These are phyloP conservation scores for Sardina pilchardus DNA, from an alignment of 2,113 vertebrate species.

Conservation along the genomic window DNA sequence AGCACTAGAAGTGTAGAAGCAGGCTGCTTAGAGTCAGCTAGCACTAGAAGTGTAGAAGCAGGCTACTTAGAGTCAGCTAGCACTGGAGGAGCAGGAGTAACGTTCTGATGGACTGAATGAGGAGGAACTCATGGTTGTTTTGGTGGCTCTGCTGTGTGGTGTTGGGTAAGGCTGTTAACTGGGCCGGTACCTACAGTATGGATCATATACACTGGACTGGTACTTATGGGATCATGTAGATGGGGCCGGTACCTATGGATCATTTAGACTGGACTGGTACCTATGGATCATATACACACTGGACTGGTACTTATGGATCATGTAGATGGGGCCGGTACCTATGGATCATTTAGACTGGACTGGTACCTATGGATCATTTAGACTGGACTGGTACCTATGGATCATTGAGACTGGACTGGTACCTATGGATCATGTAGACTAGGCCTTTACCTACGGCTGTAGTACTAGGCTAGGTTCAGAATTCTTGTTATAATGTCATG, in stretches of 20 bases:
- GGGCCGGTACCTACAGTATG: background rate
- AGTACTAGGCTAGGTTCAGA: background rate
- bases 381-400: background rate
- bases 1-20: background rate
- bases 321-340: too few relatives aligned
- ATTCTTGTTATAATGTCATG: background rate
- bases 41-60: background rate
- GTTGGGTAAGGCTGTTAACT: background rate
- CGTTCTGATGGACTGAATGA: background rate
- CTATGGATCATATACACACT: background rate
- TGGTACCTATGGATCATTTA: background rate
- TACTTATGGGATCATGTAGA: too few relatives aligned
- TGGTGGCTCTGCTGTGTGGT: background rate
- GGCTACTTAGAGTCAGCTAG: too few relatives aligned
- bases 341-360: background rate
- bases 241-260: too few relatives aligned
- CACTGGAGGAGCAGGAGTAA: background rate
- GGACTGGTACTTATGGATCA: too few relatives aligned
- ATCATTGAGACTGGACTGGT: too few relatives aligned
- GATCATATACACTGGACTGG: background rate
- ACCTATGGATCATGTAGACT: too few relatives aligned
- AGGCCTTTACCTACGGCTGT: too few relatives aligned
- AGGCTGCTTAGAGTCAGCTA: background rate
- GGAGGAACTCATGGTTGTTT: background rate
- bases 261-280: too few relatives aligned